Base-by-base conservation (phyloP, 2,888 invertebrate genomes). In the Parasteatoda lunata region DNA sequence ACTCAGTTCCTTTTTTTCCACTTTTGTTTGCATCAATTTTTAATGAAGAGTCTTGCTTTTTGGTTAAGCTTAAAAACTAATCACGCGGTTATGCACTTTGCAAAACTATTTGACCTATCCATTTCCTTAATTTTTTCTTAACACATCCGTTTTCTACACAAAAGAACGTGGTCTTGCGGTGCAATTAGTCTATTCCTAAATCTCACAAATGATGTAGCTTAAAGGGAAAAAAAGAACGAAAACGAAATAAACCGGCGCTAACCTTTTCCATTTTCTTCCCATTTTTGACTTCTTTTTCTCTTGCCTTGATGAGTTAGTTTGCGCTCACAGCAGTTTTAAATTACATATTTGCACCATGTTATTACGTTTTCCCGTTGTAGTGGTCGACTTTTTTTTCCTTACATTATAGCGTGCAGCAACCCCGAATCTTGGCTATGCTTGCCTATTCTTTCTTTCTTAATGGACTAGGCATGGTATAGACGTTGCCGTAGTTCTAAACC, bases 301-400 rank as follows among this genome's bases (percentile, higher is more conserved):
- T 69, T 80, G 13, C 73, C 52, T 51, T 75, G 78, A 84, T 78
- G 84, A 84, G 84, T 54, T 73, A 59, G 52, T 79, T 84, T 54
- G 75, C 69, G 73, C 49, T 30, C 65, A 64, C 64, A 70, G 72
- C 76, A 71, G 80, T 76, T 80, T 70, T 80, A 81, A 86, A 86
- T 86, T 86, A 81, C 77, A 86, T 66, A 80, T 80, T 80, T 68
- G 71, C 85, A 86, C 66, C 85, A 49, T 86, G 68, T 81, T 86
- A 86, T 86, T 86, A 86, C 64, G 68, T 51, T 68, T 30, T 68
- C 48, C 66, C 51, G 80, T 80, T 72, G 80, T 59, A 80, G 51
- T 30, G 49, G 81, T 59, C 68, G 7, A 15, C 49, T 48, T 72
- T 72, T 65, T 30, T 66, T 13, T 45, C 13, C 9, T 71, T 70